phyloP scores from a whole-genome alignment of 2,888 invertebrate species.

The Parnassius glacialis region DNA sequence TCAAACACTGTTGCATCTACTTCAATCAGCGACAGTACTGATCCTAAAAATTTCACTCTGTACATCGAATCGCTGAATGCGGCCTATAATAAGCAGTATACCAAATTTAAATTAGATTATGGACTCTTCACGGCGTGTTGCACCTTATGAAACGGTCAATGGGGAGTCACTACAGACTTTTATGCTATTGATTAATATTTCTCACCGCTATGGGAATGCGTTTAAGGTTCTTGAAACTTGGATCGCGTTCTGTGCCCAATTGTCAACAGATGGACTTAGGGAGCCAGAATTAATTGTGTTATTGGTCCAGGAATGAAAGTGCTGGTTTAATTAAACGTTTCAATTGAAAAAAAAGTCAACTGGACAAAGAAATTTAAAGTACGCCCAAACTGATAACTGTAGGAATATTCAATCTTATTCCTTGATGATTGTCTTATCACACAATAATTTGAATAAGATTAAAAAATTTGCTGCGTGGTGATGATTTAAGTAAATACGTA shows the following conservation, averaged over 20 bases:
- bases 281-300: conserved; percentile 19
- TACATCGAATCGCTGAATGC: conserved; percentile 66
- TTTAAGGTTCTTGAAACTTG: conserved; percentile 37
- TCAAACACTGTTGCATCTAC: conserved; percentile 59
- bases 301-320: background rate
- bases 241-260: conserved; percentile 38
- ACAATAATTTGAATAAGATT: too few species aligned
- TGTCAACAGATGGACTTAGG: conserved; percentile 28
- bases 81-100: conserved; percentile 62
- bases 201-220: conserved; percentile 62
- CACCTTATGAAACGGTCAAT: conserved; percentile 72
- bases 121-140: conserved; percentile 65
- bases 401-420: too few species aligned
- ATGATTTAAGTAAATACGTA: too few species aligned
- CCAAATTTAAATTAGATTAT: conserved; percentile 77
- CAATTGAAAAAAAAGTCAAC: conserved; percentile 2
- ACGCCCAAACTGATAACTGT: too few species aligned
- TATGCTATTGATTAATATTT: conserved; percentile 70
- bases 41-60: conserved; percentile 56
- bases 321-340: conserved; percentile 1
- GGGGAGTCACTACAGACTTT: conserved; percentile 65
- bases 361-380: too few species aligned
- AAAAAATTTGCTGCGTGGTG: too few species aligned
- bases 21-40: conserved; percentile 65
- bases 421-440: too few species aligned